Evolutionary conservation across 2,888 invertebrate species (phyloP).

Genomic region (Tholera decimalis): DNA sequence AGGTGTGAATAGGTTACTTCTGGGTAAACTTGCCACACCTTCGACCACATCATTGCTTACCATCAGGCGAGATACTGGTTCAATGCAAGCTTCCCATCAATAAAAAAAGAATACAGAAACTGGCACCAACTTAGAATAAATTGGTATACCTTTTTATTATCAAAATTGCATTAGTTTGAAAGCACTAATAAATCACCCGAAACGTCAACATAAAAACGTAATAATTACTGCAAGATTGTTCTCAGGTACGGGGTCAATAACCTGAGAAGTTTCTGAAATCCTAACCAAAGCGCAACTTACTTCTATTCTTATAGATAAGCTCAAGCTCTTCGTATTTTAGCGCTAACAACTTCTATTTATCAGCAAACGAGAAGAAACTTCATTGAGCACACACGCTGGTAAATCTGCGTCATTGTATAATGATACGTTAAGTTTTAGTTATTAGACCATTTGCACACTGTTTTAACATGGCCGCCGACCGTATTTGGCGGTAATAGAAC

Average conservation of each 20-base stretch:
- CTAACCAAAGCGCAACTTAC: conserved; percentile 8
- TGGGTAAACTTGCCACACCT: too few species aligned
- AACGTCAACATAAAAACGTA: conserved; percentile 10
- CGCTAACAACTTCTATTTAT: conserved; percentile 34
- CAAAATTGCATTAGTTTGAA: neutral
- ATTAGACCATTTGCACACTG: conserved; percentile 34
- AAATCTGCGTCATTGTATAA: conserved; percentile 18
- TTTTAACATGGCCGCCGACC: neutral
- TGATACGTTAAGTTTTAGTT: conserved; percentile 46
- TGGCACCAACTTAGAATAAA: too few species aligned
- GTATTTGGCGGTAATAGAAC: conserved; percentile 13
- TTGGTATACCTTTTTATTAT: too few species aligned
- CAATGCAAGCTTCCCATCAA: too few species aligned
- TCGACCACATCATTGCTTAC: too few species aligned
- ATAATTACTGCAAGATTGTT: neutral
- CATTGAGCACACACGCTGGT: conserved; percentile 11
- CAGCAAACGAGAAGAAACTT: conserved; percentile 49
- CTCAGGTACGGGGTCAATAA: conserved; percentile 12
- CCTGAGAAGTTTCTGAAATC: conserved; percentile 9
- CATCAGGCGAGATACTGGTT: too few species aligned
- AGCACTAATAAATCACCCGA: conserved; percentile 40
- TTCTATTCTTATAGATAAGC: conserved; percentile 42
- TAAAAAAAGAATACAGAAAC: too few species aligned
- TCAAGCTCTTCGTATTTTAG: conserved; percentile 45
- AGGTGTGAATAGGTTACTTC: too few species aligned